Evolutionary conservation across 1,140 invertebrate species (phyloP), one percentile per base, ranked within the genome.

Genomic region (Dolichoris vasculosae): DNA sequence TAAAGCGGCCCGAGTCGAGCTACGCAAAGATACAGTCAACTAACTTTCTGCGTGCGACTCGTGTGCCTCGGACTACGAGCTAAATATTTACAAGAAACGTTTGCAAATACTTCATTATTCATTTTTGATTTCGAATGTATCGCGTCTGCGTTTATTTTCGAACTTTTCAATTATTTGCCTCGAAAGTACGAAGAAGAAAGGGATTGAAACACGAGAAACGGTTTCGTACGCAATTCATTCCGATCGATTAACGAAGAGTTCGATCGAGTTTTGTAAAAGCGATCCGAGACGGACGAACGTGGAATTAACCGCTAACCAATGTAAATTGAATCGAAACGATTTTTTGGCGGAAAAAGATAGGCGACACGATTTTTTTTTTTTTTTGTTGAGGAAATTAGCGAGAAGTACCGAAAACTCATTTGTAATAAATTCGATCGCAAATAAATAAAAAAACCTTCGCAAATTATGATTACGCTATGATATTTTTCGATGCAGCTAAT

Each of bases 1-100:
- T 88, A 89, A 88, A 86, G 86, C 84, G 79, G 73, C 86, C 76
- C 84, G 82, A 40, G 38, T 35, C n/a, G n/a, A 67, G 73, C 82
- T 67, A n/a, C 63, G 73, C 59, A 35, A 63, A 84, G 76, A 59
- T 73, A 73, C 69, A 43, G 23, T 79, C 51, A 67, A 48, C 76
- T 71, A 69, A 69, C 75, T 84, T 84, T 84, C 83, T 63, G 77
- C 75, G 73, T 75, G 83, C 83, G 48, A 84, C 48, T 84, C 75
- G 73, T 51, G 73, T 9, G 55, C 55, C 43, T 26, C 15, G 51
- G 38, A 78, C 75, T 69, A 63, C n/a, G 43, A 69, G 64, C 69
- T 69, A 81, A 81, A 85, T 81, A 75, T 84, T 84, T 84, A 84
- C 76, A 84, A 35, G 76, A 59, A 73, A 67, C 43, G 64, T 38